Evolutionary conservation across 2,797 vertebrate genomes (phyloP), one percentile per base, ranked within the genome.

Genomic region (Cryptoprocta ferox): DNA sequence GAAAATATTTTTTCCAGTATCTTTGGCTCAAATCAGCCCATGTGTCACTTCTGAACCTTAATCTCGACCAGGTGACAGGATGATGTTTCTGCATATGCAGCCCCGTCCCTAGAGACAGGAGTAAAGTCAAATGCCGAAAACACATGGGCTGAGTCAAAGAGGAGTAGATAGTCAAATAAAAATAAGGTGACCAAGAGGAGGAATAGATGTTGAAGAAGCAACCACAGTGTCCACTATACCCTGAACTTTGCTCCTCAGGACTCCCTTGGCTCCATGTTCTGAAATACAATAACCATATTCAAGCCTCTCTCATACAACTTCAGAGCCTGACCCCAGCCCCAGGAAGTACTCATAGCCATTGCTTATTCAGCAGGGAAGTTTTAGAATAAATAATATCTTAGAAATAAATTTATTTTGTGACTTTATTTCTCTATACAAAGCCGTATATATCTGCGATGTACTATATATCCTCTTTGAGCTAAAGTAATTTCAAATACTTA

Each of bases 351-450:
- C 26, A 78, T 10, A 53, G 35, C 42, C 78, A 56, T 42, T 5
- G 18, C 3, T 65, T 78, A 65, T 48, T 68, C 66, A 80, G 21
- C 35, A 93, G 19, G n/a, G 19, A 50, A 42, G 50, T 80, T 35
- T 85, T 39, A 75, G 42, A 93, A 94, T 53, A 93, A 96, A 91
- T 65, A 78, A 30, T 50, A 59, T 53, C 80, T 76, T 89, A 28
- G 53, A 82, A 86, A 89, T 71, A 92, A 89, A 78, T 78, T 73
- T 78, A 89, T 96, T 76, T 42, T 63, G 76, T 95, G 35, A 93
- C 16, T 1, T 88, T 56, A 75, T 89, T 88, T 84, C 65, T 90
- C 59, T 61, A n/a, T 39, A 73, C 65, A 45, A 78, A 87, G 24
- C 24, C 35, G 68, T 15, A 28, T 59, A 61, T 68, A 53, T 79